Base-by-base conservation (phyloP, 2,797 vertebrate genomes). In the Echeneis naucrates region DNA sequence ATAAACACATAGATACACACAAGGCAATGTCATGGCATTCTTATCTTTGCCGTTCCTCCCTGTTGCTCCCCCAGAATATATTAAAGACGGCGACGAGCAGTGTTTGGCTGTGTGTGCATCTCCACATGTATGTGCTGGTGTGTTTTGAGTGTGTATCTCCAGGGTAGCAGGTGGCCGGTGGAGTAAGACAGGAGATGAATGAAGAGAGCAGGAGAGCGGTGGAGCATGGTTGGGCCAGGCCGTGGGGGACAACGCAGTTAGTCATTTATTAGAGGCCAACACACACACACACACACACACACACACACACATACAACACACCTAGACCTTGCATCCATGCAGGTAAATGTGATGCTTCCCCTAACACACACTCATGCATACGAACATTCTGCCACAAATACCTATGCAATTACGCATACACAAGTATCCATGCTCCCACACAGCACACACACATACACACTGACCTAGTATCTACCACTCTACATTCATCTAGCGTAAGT, bases 211-310 rank as follows among this genome's bases (percentile, higher is more conserved):
- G 88, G 74, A 80, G 83, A 90, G 89, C 83, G 76, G 78, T 85
- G 90, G 86, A 91, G 90, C 86, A 88, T 74, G 84, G 83, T 85
- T 81, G 84, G 83, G 85, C 80, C 87, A 80, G 89, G 91, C 88
- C 90, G 91, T 92, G 84, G 88, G 91, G 90, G 91, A 93, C 88
- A 80, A 56, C 82, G 81, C 37, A 73, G 80, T 84, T 78, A 83
- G 87, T 91, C 88, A 91, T 93, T 93, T 93, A 93, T 94, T 91
- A 94, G 83, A 80, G 80, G 82, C 82, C 81, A 87, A 78, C 74
- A 68, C 80, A 81, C 77, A 75, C 30, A 55, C 73, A 68, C 48
- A 56, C 64, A 71, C 55, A 59, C 57, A 26, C 37, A 51, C 30
- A 33, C 37, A 35, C 70, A 59, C 56, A 54, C 33, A n/a, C n/a